These are phyloP conservation scores for Melanostigma gelatinosum DNA, from an alignment of 2,113 vertebrate species.

Conservation along the genomic window DNA sequence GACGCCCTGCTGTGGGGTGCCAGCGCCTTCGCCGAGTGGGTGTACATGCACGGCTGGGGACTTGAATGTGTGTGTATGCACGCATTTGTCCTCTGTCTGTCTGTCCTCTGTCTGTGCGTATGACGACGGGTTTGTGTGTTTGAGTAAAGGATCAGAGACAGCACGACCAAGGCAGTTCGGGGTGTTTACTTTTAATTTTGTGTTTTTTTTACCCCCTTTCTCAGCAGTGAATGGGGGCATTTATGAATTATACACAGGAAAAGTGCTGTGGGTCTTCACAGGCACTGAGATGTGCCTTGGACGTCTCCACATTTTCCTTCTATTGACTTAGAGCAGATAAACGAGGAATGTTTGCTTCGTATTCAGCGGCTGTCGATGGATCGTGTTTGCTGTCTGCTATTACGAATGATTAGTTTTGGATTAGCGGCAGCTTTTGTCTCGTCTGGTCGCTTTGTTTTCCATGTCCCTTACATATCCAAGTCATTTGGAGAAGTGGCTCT, in stretches of 20 bases:
- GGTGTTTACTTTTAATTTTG: constrained; percentile 78
- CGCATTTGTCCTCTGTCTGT: constrained; percentile 1
- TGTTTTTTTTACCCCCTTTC: constrained; percentile 28
- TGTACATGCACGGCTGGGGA: constrained; percentile 16
- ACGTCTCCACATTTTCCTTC: constrained; percentile 21
- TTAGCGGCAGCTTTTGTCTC: constrained; percentile 65
- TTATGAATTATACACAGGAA: constrained; percentile 61
- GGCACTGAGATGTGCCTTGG: constrained; percentile 44
- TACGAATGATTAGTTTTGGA: constrained; percentile 73
- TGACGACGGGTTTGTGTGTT: constrained; percentile 32
- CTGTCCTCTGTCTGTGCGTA: constrained; percentile 2
- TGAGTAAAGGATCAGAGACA: constrained; percentile 55
- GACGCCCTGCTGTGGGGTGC: constrained; percentile 58
- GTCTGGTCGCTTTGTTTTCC: constrained; percentile 50
- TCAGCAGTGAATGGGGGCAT: constrained; percentile 33
- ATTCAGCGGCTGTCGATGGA: constrained; percentile 59
- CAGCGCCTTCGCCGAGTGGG: constrained; percentile 12
- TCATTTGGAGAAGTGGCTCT: constrained; percentile 52
- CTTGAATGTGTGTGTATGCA: not conserved
- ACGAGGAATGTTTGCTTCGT: constrained; percentile 48
- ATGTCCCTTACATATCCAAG: constrained; percentile 41
- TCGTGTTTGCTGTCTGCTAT: constrained; percentile 69
- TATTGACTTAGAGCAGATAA: constrained; percentile 68
- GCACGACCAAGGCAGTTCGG: constrained; percentile 10
- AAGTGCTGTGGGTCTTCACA: constrained; percentile 35